These are phyloP conservation scores for Pollimyrus isidori DNA, from an alignment of 2,113 vertebrate species.

Conservation along the genomic window DNA sequence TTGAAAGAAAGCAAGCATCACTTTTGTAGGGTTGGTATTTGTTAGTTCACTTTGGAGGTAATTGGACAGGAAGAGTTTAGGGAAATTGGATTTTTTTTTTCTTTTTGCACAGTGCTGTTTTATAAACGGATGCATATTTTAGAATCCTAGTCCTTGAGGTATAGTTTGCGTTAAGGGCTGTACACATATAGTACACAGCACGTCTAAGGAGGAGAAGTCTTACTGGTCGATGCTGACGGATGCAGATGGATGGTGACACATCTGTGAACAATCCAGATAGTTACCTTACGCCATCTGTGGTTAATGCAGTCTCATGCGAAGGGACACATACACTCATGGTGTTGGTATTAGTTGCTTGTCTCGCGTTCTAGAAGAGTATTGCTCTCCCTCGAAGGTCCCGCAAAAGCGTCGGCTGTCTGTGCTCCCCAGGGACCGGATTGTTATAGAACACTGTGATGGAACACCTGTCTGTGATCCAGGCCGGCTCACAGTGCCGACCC, in stretches of 20 bases:
- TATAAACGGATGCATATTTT: background rate
- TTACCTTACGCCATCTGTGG: background rate
- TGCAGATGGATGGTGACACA: background rate
- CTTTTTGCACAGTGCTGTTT: background rate
- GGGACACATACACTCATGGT: background rate
- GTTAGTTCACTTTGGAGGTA: background rate
- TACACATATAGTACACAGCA: background rate
- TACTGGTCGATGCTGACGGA: background rate
- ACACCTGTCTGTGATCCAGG: background rate
- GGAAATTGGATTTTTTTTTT: background rate
- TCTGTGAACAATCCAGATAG: background rate
- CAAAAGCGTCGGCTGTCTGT: background rate
- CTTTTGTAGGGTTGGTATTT: background rate
- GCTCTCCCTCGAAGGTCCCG: background rate
- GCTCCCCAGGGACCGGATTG: background rate
- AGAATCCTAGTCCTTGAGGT: background rate
- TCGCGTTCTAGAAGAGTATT: background rate
- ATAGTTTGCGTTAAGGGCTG: background rate
- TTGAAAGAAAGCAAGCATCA: background rate
- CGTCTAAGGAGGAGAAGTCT: background rate
- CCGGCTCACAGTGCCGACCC: background rate
- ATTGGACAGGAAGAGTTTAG: background rate
- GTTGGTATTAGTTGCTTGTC: background rate
- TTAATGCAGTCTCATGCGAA: background rate
- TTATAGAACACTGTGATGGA: background rate